These are phyloP conservation scores for Eurois occulta DNA, from an alignment of 2,888 invertebrate genomes.

Conservation along the genomic window DNA sequence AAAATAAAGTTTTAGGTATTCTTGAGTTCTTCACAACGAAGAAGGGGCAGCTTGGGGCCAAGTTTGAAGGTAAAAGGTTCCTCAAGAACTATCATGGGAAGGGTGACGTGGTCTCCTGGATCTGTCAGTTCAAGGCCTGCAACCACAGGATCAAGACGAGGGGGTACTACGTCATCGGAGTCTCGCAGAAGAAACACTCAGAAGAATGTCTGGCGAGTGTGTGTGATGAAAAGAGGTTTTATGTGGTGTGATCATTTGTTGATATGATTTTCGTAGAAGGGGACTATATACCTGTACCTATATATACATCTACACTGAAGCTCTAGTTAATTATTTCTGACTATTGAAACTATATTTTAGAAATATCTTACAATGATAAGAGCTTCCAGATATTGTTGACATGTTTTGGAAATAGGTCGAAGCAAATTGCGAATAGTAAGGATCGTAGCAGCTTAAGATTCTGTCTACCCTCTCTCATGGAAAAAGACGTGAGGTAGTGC, in stretches of 20 bases:
- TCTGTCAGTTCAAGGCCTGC: conserved; percentile 55
- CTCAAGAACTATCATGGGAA: conserved; percentile 68
- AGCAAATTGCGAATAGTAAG: no score
- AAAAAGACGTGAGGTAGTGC: no score
- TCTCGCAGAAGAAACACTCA: conserved; percentile 28
- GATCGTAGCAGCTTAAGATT: no score
- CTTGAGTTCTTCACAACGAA: conserved; percentile 57
- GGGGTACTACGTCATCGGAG: conserved; percentile 51
- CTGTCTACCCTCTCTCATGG: no score
- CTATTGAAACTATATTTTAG: no score
- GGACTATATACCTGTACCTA: no score
- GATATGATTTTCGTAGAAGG: background rate
- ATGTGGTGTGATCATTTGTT: background rate
- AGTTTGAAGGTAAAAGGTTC: conserved; percentile 63
- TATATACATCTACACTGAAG: no score
- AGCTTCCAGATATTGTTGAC: no score
- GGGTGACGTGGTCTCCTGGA: conserved; percentile 61
- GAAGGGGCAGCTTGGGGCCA: conserved; percentile 59
- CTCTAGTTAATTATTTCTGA: no score
- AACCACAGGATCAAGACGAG: conserved; percentile 64
- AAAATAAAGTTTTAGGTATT: no score
- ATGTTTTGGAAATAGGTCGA: no score
- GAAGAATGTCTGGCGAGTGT: conserved; percentile 16
- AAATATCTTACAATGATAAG: no score
- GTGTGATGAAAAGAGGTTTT: conserved; percentile 12